Conservation (phyloP, 2,888 invertebrate species). For the Acronicta leporina region DNA sequence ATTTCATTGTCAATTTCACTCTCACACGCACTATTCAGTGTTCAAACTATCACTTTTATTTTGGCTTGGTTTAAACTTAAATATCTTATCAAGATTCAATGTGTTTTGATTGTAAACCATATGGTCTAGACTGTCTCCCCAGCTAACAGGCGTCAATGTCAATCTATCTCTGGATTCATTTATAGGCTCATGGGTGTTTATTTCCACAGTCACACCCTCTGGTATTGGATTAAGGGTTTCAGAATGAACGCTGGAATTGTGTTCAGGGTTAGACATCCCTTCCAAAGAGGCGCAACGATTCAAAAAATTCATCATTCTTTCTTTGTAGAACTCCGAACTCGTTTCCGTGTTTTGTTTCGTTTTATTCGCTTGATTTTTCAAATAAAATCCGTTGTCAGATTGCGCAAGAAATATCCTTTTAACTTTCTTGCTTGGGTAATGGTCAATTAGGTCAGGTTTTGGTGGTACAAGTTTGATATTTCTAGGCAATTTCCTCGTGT, state of each 20-base stretch:
- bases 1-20: conserved; percentile 44
- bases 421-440: conserved; percentile 87
- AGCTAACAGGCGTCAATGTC: conserved; percentile 76
- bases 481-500: conserved; percentile 74
- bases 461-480: conserved; percentile 79
- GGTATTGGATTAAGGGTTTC: conserved; percentile 77
- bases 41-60: conserved; percentile 51
- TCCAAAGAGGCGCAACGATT: conserved; percentile 80
- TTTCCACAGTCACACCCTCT: conserved; percentile 66
- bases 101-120: conserved; percentile 85
- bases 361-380: conserved; percentile 84
- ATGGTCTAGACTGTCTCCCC: conserved; percentile 83
- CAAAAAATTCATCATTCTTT: conserved; percentile 83
- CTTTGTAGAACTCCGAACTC: conserved; percentile 83
- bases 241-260: conserved; percentile 74
- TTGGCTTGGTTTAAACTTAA: conserved; percentile 70
- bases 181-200: conserved; percentile 48
- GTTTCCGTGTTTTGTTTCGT: conserved; percentile 81
- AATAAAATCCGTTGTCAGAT: conserved; percentile 80
- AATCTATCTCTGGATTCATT: conserved; percentile 57
- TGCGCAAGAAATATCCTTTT: conserved; percentile 85
- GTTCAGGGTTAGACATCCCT: conserved; percentile 75
- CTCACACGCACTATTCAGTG: conserved; percentile 36
- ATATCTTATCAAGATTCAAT: conserved; percentile 81
- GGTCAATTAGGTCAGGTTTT: conserved; percentile 87